These are phyloP conservation scores for Lymantria dispar DNA, from an alignment of 2,888 invertebrate species.

Conservation along the genomic window DNA sequence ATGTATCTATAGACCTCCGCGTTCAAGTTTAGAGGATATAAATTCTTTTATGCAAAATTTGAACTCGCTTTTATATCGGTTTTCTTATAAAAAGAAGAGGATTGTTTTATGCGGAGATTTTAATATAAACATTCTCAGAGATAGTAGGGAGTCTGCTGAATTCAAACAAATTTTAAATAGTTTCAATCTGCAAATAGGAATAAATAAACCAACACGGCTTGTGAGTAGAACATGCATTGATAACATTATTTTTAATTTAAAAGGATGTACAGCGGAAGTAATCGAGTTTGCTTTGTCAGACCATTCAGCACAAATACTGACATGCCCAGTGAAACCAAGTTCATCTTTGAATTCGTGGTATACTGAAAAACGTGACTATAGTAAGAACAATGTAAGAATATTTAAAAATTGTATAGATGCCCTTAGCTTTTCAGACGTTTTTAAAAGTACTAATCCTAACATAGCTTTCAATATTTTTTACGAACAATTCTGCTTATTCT, in stretches of 20 bases:
- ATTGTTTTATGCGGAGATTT: not conserved
- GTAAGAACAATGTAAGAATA: not conserved
- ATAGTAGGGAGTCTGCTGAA: not conserved
- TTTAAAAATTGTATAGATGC: not conserved
- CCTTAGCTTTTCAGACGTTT: not conserved
- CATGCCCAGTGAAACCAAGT: not conserved
- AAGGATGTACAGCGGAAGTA: not conserved
- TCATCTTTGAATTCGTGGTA: not conserved
- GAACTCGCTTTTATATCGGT: not conserved
- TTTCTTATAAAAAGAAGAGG: not conserved
- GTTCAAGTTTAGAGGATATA: not conserved
- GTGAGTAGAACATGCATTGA: not conserved
- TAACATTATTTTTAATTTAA: not conserved
- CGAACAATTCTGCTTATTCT: not conserved
- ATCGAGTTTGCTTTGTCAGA: not conserved
- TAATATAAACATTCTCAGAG: not conserved
- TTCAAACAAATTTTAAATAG: not conserved
- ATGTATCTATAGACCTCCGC: conserved; percentile 7
- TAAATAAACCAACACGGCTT: not conserved
- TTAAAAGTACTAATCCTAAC: not conserved
- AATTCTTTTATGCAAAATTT: not conserved
- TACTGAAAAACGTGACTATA: not conserved
- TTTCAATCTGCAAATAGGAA: not conserved
- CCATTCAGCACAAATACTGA: not conserved
- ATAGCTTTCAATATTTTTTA: not conserved